Base-by-base conservation (phyloP, 2,113 vertebrate species). In the Macrotus californicus region DNA sequence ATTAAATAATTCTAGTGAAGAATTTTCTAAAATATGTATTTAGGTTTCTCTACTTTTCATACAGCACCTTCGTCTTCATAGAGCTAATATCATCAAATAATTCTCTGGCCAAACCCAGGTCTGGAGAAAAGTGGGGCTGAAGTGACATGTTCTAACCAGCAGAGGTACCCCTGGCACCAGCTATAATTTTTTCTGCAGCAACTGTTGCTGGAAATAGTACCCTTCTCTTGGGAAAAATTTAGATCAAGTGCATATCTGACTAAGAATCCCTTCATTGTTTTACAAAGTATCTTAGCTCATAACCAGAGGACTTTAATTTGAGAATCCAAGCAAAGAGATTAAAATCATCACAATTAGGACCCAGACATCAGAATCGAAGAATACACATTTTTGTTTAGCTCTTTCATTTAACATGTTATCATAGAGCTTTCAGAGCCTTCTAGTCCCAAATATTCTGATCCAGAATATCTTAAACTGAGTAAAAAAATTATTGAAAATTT, bases 91-190 rank as follows among this genome's bases (percentile, higher is more conserved):
- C 12, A 21, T n/a, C 85, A 84, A 64, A 79, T 41, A 46, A 76
- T 36, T 87, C 75, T n/a, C 43, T 6, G 36, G 39, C 82, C 79
- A 39, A 76, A 61, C 0, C 19, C 21, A 39, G 14, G 34, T 66
- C 36, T 94, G 69, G 48, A 54, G 54, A 46, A 16, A 56, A 76
- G 43, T 11, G 24, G n/a, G 56, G 5, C 9, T 0, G 84, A 92
- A 94, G 66, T 95, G 59, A 69, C 81, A 73, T 31, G 9, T 48
- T 95, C 41, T 75, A 54, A 87, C 95, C 97, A 92, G 96, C 90
- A 97, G 97, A 97, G 97, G 97, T 96, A 96, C 66, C 96, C 81
- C 92, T 9, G 94, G 90, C 52, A 89, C 80, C 76, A 93, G 89
- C 52, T 93, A 93, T 94, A 69, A n/a, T 85, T 83, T 82, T 92